These are phyloP conservation scores for Diabrotica undecimpunctata DNA, from an alignment of 1,140 invertebrate species.

Conservation along the genomic window DNA sequence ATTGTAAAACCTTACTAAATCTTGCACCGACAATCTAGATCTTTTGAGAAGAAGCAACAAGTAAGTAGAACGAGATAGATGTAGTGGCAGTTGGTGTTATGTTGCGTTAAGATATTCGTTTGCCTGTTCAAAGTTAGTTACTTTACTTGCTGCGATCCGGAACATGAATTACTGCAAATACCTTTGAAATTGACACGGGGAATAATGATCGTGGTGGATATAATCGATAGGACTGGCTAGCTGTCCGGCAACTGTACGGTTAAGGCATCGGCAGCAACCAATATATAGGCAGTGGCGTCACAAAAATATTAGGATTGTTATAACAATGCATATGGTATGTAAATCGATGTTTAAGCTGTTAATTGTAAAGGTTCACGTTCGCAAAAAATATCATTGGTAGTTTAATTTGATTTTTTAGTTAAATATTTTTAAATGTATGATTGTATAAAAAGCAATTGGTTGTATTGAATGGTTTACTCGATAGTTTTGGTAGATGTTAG, in stretches of 20 bases:
- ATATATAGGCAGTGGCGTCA: neutral
- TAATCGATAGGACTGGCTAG: conserved; percentile 35
- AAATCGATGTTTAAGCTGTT: no score
- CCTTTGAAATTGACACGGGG: conserved; percentile 36
- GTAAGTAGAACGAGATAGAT: conserved; percentile 3
- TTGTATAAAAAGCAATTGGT: no score
- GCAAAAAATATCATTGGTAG: no score
- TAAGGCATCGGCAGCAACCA: neutral
- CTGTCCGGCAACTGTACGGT: conserved; percentile 29
- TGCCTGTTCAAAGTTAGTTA: conserved; percentile 4
- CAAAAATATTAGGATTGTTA: conserved; percentile 37
- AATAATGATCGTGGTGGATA: conserved; percentile 36
- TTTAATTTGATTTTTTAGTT: no score
- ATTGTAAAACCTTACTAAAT: neutral
- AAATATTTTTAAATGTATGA: no score
- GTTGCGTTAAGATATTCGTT: conserved; percentile 16
- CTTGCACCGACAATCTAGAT: conserved; percentile 27
- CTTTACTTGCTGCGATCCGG: conserved; percentile 21
- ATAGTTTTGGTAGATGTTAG: no score
- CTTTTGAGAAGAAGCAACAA: conserved; percentile 5
- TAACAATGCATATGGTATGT: conserved; percentile 22
- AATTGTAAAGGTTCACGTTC: no score
- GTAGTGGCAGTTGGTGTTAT: conserved; percentile 6
- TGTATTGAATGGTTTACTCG: no score
- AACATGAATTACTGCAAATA: conserved; percentile 37